phyloP scores from a whole-genome alignment of 23 tunicate species.

The Halocynthia roretzi region DNA sequence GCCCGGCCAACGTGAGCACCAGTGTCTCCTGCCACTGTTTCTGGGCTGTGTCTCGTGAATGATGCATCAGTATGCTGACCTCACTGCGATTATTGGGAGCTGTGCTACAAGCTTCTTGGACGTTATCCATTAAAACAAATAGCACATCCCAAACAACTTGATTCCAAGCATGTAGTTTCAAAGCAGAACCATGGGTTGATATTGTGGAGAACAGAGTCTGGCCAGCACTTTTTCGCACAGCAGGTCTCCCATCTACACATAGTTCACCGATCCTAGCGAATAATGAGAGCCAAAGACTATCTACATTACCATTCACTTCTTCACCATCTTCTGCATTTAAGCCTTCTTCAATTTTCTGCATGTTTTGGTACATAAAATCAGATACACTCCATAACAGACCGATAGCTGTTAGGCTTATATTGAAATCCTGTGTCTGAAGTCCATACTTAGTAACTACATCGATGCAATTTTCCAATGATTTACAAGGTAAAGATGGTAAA shows the following conservation, averaged over 20 bases:
- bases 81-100: conserved; percentile 44
- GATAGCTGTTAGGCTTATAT: conserved; percentile 91
- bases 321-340: neutral
- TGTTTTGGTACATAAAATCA: conserved; percentile 77
- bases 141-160: conserved; percentile 86
- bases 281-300: conserved; percentile 68
- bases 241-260: conserved; percentile 86
- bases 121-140: conserved; percentile 78
- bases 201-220: conserved; percentile 90
- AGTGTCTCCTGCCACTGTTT: conserved; percentile 98
- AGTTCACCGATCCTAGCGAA: conserved; percentile 74
- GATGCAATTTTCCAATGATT: conserved; percentile 45
- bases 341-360: conserved; percentile 40
- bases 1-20: conserved; percentile 82
- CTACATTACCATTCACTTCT: neutral
- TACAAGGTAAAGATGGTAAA: conserved; percentile 54
- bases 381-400: conserved; percentile 92
- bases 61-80: conserved; percentile 71
- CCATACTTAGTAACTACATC: conserved; percentile 78
- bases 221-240: conserved; percentile 88
- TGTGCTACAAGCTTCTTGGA: conserved; percentile 53
- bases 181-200: conserved; percentile 81
- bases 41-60: conserved; percentile 92
- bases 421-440: conserved; percentile 75
- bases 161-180: conserved; percentile 60